Percentiles rank a stretch among this genome's conserved stretches.
Evolutionary conservation across 2,888 invertebrate genomes (phyloP).

Genomic region (Rugalucina vietnamica): DNA sequence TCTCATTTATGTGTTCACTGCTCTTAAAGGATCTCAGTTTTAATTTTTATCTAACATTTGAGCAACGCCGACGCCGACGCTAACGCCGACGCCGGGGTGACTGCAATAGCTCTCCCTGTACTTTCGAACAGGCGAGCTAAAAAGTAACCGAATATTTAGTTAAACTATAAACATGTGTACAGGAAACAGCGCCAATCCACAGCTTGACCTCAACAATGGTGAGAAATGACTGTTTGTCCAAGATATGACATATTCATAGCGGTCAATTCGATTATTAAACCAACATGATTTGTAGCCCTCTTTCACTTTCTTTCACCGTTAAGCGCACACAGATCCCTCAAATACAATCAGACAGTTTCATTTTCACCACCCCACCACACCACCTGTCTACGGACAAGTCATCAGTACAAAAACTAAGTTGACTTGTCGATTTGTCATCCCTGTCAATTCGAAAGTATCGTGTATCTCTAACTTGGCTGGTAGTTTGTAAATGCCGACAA

Average conservation of each 20-base stretch:
- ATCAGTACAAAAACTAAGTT: constrained; percentile 19
- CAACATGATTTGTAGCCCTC: constrained; percentile 34
- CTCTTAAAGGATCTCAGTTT: too few relatives aligned
- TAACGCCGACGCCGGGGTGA: too few relatives aligned
- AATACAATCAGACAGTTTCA: not conserved
- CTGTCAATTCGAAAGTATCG: not conserved
- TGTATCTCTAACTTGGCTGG: not conserved
- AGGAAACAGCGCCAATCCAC: not conserved
- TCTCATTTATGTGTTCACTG: too few relatives aligned
- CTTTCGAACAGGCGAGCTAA: too few relatives aligned
- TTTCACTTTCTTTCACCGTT: constrained; percentile 31
- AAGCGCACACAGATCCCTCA: constrained; percentile 1
- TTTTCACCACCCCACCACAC: not conserved
- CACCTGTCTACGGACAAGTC: constrained; percentile 55
- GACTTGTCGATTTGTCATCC: constrained; percentile 22
- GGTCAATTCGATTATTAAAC: constrained; percentile 2
- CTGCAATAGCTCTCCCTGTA: too few relatives aligned
- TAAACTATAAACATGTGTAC: too few relatives aligned
- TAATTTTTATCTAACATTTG: too few relatives aligned
- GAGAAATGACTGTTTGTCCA: not conserved
- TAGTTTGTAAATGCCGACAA: not conserved
- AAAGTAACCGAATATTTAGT: too few relatives aligned
- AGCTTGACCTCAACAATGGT: not conserved
- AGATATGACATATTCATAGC: constrained; percentile 23
- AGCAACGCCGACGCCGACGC: too few relatives aligned